A percentile compares a stretch with the other conserved stretches of the same genome.
Evolutionary conservation across 2,113 vertebrate genomes (phyloP).

Genomic region (Sakesphorus luctuosus): DNA sequence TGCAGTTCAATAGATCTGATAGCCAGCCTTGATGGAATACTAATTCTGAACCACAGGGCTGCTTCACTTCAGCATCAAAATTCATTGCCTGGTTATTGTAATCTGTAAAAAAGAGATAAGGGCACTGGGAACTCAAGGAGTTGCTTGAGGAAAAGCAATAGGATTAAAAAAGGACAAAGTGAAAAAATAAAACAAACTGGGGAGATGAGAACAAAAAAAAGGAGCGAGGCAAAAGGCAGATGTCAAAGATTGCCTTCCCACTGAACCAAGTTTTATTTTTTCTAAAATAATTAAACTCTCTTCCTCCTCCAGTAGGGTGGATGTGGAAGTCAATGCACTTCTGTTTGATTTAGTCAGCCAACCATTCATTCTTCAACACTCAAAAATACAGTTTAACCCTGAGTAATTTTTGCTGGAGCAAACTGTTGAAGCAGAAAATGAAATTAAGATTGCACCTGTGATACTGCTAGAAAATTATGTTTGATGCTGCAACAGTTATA

Average conservation of each 20-base stretch:
- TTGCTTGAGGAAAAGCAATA: neutral
- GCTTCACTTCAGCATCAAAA: neutral
- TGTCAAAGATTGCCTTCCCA: neutral
- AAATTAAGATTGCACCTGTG: neutral
- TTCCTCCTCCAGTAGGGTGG: neutral
- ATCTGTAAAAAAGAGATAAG: neutral
- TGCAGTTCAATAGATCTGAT: neutral
- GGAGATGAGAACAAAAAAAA: neutral
- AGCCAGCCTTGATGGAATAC: neutral
- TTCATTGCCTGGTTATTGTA: neutral
- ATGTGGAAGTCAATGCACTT: neutral
- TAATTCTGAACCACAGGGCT: neutral
- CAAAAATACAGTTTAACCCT: neutral
- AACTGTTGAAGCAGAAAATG: neutral
- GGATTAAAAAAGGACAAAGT: accelerated
- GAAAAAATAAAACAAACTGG: neutral
- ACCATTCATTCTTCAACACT: neutral
- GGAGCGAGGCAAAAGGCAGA: neutral
- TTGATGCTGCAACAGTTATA: neutral
- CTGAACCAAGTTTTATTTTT: neutral
- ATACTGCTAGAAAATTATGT: neutral
- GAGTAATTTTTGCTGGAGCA: neutral
- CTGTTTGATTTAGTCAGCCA: neutral
- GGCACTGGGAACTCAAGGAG: neutral
- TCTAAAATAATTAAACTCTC: neutral